A percentile compares a stretch with the other conserved stretches of the same genome.
These are phyloP conservation scores for Periophthalmus modestus DNA, from an alignment of 2,113 vertebrate genomes.

Conservation along the genomic window DNA sequence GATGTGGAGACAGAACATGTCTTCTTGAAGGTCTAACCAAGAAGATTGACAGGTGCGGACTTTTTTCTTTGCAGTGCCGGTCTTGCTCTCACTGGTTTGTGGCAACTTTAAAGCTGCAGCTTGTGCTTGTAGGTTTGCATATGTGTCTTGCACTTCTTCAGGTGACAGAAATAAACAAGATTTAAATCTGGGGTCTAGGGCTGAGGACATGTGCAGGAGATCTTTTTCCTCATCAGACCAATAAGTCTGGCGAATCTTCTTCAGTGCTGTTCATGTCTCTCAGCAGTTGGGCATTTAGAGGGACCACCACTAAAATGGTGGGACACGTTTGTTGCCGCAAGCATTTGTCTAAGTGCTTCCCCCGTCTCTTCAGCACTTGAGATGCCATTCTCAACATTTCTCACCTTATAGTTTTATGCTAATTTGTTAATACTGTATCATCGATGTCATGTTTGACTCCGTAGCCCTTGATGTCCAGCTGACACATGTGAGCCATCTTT, in stretches of 20 bases:
- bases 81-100: too few species aligned
- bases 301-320: too few species aligned
- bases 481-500: too few species aligned
- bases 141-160: constrained; percentile 1
- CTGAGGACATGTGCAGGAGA: neutral
- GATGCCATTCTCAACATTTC: neutral
- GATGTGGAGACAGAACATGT: neutral
- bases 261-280: neutral
- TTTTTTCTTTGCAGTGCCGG: neutral
- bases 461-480: too few species aligned
- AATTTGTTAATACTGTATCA: too few species aligned
- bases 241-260: neutral
- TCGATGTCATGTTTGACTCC: neutral
- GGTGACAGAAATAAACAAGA: neutral
- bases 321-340: neutral
- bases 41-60: neutral
- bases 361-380: neutral
- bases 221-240: neutral
- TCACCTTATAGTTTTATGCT: too few species aligned
- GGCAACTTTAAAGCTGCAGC: too few species aligned
- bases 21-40: neutral
- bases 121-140: neutral
- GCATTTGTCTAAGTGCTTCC: neutral
- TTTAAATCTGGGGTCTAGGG: neutral
- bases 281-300: neutral